Evolutionary conservation across 2,888 invertebrate species (phyloP).

Genomic region (Agonopterix subpropinquella): DNA sequence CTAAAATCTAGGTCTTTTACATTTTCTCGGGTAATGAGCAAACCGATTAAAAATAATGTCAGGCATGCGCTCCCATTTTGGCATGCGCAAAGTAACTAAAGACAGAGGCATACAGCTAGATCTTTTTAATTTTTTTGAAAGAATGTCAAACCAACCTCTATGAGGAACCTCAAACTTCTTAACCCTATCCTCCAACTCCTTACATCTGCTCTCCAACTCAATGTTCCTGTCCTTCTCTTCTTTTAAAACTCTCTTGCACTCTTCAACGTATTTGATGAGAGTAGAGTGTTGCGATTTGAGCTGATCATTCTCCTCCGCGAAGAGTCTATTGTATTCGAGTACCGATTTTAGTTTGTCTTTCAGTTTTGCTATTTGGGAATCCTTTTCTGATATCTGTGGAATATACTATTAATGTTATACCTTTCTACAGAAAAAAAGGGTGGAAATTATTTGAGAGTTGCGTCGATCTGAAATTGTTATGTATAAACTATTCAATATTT

Average conservation of each 20-base stretch:
- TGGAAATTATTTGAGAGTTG: too few relatives aligned
- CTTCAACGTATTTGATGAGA: constrained; percentile 66
- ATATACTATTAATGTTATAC: background rate
- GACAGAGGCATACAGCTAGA: too few relatives aligned
- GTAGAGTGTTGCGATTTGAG: constrained; percentile 69
- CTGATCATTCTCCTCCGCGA: constrained; percentile 77
- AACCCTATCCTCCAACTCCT: constrained; percentile 47
- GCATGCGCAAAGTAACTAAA: too few relatives aligned
- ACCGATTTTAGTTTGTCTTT: constrained; percentile 77
- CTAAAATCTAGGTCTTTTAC: too few relatives aligned
- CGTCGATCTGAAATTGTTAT: too few relatives aligned
- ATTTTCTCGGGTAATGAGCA: too few relatives aligned
- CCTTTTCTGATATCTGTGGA: constrained; percentile 75
- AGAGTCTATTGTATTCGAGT: constrained; percentile 76
- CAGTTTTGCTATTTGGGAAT: constrained; percentile 75
- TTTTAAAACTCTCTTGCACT: constrained; percentile 64
- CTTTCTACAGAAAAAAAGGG: background rate
- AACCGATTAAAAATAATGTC: too few relatives aligned
- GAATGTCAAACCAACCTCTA: constrained; percentile 35
- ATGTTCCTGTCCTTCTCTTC: constrained; percentile 54
- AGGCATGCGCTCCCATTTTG: too few relatives aligned
- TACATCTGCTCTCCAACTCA: constrained; percentile 45
- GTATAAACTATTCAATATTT: too few relatives aligned
- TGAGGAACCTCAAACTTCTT: constrained; percentile 56
- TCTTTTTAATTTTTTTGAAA: too few relatives aligned